phyloP scores from a whole-genome alignment of 2,888 invertebrate genomes.

The Drosophila testacea region DNA sequence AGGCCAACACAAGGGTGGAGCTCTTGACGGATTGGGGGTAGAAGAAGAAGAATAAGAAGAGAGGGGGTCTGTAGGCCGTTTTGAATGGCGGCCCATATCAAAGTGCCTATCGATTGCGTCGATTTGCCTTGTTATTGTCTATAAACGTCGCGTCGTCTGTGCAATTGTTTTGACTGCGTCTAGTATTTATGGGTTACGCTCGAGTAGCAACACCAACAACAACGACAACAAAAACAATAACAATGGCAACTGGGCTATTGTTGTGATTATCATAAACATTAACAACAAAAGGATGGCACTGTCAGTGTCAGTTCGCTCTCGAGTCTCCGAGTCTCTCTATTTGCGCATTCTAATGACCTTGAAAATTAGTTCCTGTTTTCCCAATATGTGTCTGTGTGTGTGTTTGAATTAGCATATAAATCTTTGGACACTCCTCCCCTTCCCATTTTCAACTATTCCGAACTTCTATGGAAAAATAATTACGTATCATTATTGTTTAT shows the following conservation, averaged over 20 bases:
- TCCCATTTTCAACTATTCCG: background rate
- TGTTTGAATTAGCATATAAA: constrained; percentile 50
- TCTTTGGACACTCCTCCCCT: constrained; percentile 44
- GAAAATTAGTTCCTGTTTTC: constrained; percentile 83
- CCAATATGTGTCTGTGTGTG: background rate
- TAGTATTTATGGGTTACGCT: constrained; percentile 81
- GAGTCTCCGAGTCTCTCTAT: constrained; percentile 38
- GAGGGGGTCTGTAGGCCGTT: constrained; percentile 4
- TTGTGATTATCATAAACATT: constrained; percentile 79
- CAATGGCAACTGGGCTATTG: constrained; percentile 66
- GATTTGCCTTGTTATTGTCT: constrained; percentile 72
- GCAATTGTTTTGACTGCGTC: constrained; percentile 79
- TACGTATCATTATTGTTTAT: constrained; percentile 64
- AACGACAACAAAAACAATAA: constrained; percentile 44
- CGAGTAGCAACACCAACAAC: constrained; percentile 46
- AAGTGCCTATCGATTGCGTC: constrained; percentile 68
- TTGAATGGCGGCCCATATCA: constrained; percentile 56
- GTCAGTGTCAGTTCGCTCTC: constrained; percentile 54
- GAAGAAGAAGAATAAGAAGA: background rate
- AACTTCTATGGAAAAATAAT: constrained; percentile 52
- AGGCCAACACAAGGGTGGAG: constrained; percentile 10
- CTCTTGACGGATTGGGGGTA: background rate
- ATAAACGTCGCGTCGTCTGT: constrained; percentile 64
- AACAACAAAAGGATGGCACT: constrained; percentile 74
- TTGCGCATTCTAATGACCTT: constrained; percentile 83